phyloP scores from a whole-genome alignment of 2,797 vertebrate genomes.

The Cyprinella venusta region DNA sequence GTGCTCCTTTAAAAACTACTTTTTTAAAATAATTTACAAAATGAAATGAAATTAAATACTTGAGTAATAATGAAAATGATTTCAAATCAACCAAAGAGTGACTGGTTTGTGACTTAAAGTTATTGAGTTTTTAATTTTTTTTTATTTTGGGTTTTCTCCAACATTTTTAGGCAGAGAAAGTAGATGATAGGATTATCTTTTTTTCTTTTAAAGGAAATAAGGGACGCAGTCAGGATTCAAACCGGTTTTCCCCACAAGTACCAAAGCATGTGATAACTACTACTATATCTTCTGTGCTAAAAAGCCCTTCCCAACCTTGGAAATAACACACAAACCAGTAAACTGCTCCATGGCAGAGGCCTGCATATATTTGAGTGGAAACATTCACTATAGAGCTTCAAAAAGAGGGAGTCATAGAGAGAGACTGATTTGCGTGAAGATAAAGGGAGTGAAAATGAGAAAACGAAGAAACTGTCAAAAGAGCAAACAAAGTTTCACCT shows the following conservation, averaged over 20 bases:
- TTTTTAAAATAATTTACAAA: neutral
- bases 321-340: constrained; percentile 64
- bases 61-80: neutral
- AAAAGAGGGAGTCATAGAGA: constrained; percentile 56
- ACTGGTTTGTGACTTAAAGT: neutral
- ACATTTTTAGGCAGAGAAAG: neutral
- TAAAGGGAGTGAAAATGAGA: constrained; percentile 31
- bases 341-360: constrained; percentile 65
- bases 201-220: neutral
- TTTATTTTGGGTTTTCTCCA: neutral
- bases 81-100: neutral
- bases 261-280: neutral
- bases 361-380: constrained; percentile 79
- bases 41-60: neutral
- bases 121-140: too few relatives aligned
- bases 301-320: neutral
- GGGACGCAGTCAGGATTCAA: neutral
- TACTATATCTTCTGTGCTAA: neutral
- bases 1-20: constrained; percentile 44
- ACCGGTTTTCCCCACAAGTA: neutral
- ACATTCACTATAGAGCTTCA: constrained; percentile 75
- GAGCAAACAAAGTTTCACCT: constrained; percentile 24
- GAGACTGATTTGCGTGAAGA: constrained; percentile 26
- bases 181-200: neutral
- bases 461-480: constrained; percentile 28